phyloP scores from a whole-genome alignment of 2,113 vertebrate genomes.

The Zosterops borbonicus region DNA sequence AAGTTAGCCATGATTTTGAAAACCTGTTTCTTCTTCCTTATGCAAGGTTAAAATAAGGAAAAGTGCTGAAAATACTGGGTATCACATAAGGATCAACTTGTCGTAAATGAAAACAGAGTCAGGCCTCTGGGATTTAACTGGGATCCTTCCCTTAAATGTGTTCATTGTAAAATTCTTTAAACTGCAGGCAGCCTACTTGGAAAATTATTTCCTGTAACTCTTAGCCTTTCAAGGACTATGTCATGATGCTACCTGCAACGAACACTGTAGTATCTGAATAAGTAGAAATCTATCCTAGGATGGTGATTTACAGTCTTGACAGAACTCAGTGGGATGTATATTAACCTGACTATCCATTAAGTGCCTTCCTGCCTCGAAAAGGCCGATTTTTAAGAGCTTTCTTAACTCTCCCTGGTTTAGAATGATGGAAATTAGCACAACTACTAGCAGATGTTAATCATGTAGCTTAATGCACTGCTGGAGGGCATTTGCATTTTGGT shows the following conservation, averaged over 20 bases:
- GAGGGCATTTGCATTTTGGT: slow-evolving; percentile 22
- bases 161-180: not conserved
- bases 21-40: not conserved
- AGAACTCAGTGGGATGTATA: not conserved
- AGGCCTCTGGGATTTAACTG: not conserved
- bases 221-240: not conserved
- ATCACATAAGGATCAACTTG: not conserved
- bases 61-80: not conserved
- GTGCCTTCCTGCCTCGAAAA: not conserved
- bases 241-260: not conserved
- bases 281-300: not conserved
- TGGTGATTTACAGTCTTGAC: slow-evolving; percentile 39
- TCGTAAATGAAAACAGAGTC: not conserved
- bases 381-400: not conserved
- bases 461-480: slow-evolving; percentile 58
- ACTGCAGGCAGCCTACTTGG: not conserved
- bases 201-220: not conserved
- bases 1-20: not conserved
- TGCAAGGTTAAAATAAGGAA: not conserved
- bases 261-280: not conserved
- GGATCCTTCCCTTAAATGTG: not conserved
- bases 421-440: slow-evolving; percentile 27
- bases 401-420: slow-evolving; percentile 29
- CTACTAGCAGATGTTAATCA: slow-evolving; percentile 59
- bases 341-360: slow-evolving; percentile 21